These are phyloP conservation scores for Percopsis omiscomaycus DNA, from an alignment of 2,797 vertebrate genomes.

Conservation along the genomic window DNA sequence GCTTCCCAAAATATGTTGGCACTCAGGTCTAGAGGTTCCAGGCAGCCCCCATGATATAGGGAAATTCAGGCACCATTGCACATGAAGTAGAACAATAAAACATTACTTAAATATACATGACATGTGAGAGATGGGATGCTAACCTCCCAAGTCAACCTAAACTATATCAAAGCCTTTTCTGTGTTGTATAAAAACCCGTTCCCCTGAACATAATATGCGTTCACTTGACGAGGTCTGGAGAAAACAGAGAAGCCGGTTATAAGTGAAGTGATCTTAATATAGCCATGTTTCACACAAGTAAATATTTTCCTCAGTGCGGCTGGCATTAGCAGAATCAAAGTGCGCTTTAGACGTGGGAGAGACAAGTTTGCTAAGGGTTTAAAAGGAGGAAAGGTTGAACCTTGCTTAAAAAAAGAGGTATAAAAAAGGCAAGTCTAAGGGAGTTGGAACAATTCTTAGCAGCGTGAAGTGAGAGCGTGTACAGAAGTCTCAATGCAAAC, in stretches of 20 bases:
- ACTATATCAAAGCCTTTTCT: conserved; percentile 52
- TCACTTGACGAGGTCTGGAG: conserved; percentile 48
- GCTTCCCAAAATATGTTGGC: conserved; percentile 78
- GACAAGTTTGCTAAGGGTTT: conserved; percentile 63
- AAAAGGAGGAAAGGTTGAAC: conserved; percentile 56
- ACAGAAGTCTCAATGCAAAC: conserved; percentile 75
- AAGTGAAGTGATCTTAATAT: conserved; percentile 62
- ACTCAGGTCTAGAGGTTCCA: conserved; percentile 74
- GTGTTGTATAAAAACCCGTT: conserved; percentile 29
- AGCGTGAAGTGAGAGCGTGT: conserved; percentile 67
- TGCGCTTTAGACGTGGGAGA: conserved; percentile 49
- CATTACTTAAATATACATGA: conserved; percentile 73
- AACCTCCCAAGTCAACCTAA: conserved; percentile 47
- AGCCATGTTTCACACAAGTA: conserved; percentile 60
- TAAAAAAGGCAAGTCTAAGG: conserved; percentile 44
- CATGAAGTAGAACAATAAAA: conserved; percentile 73
- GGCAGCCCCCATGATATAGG: conserved; percentile 67
- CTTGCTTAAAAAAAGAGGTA: conserved; percentile 35
- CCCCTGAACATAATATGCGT: conserved; percentile 24
- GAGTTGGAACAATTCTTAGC: conserved; percentile 73
- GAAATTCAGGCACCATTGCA: conserved; percentile 67
- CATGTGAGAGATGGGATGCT: conserved; percentile 59
- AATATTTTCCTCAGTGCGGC: conserved; percentile 63
- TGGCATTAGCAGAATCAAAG: conserved; percentile 68
- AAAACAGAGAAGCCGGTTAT: conserved; percentile 19